Base-by-base conservation (phyloP, 2,113 vertebrate species). In the Neotoma lepida region DNA sequence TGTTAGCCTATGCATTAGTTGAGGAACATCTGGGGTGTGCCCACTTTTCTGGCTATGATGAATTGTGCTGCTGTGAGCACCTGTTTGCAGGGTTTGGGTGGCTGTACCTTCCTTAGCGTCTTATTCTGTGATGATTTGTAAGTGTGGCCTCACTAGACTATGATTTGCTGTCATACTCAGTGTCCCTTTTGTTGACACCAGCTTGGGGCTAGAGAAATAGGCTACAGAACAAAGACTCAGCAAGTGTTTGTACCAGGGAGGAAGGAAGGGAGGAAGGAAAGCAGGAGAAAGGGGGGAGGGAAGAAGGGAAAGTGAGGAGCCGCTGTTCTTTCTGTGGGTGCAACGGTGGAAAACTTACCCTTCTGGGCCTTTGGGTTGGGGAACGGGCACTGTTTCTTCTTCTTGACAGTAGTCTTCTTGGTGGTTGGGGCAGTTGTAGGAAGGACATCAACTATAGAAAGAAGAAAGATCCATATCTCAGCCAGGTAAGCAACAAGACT, bases 401-500 rank as follows among this genome's bases (percentile, higher is more conserved):
- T 97, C 93, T 35, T 97, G 35, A 51, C 2, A 2, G 2, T 54
- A 44, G 94, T 6, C 86, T 85, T 97, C 80, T 15, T 92, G 86
- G 96, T 96, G 73, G 97, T 93, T 28, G 24, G 71, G 41, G 89
- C 46, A 6, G 96, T 80, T 81, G 97, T 97, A 64, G 97, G 95
- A 64, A 97, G 44, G 15, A 61, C 24, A 24, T 97, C 93, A n/a
- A 95, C 97, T 97, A 33, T 4, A 92, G 85, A 82, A 91, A 96
- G 81, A 20, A 95, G 90, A 26, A 68, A 94, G 56, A 95, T 18
- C 20, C 39, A 5, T 0, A 9, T 30, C 22, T 95, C 6, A 93
- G 64, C 26, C 66, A n/a, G 35, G 26, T 24, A 14, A 80, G 20
- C 41, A 24, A 54, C 35, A 4, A 5, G 54, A 64, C 24, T 51